These are phyloP conservation scores for Nannoperca australis DNA, from an alignment of 2,797 vertebrate genomes.

Conservation along the genomic window DNA sequence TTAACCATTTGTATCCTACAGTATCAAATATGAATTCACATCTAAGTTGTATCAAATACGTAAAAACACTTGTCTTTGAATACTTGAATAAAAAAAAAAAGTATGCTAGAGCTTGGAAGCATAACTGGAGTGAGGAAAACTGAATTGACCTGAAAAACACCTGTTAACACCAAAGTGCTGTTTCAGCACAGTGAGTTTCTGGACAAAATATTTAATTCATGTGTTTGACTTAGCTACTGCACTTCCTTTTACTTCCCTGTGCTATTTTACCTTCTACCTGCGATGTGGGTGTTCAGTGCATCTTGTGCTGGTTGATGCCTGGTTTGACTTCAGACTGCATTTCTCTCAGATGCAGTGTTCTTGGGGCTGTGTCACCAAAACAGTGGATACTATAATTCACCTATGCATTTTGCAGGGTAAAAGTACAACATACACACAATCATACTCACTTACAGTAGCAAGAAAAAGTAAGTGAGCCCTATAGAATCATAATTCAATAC, in stretches of 20 bases:
- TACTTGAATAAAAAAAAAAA: background rate
- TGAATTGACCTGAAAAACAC: constrained; percentile 22
- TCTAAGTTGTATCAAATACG: background rate
- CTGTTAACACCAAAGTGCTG: constrained; percentile 40
- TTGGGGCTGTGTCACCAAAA: constrained; percentile 8
- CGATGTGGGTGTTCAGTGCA: constrained; percentile 15
- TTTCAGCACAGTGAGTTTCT: constrained; percentile 40
- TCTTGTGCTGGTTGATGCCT: constrained; percentile 20
- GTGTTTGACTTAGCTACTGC: constrained; percentile 40
- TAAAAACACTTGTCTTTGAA: background rate
- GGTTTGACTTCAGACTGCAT: constrained; percentile 32
- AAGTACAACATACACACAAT: background rate
- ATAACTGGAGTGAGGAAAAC: constrained; percentile 15
- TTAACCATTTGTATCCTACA: constrained; percentile 10
- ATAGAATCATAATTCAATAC: too few relatives aligned
- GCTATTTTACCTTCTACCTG: constrained; percentile 35
- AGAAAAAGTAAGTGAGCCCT: too few relatives aligned
- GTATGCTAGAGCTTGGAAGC: background rate
- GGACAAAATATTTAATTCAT: constrained; percentile 61
- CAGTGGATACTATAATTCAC: constrained; percentile 28
- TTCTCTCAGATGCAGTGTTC: constrained; percentile 19
- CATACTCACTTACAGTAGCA: too few relatives aligned
- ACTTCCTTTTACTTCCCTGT: constrained; percentile 22
- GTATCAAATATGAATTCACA: constrained; percentile 5
- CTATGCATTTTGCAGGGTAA: constrained; percentile 10